Percentiles rank a stretch among this genome's conserved stretches.
phyloP scores from a whole-genome alignment of 2,113 vertebrate genomes.

The Hippocampus abdominalis region DNA sequence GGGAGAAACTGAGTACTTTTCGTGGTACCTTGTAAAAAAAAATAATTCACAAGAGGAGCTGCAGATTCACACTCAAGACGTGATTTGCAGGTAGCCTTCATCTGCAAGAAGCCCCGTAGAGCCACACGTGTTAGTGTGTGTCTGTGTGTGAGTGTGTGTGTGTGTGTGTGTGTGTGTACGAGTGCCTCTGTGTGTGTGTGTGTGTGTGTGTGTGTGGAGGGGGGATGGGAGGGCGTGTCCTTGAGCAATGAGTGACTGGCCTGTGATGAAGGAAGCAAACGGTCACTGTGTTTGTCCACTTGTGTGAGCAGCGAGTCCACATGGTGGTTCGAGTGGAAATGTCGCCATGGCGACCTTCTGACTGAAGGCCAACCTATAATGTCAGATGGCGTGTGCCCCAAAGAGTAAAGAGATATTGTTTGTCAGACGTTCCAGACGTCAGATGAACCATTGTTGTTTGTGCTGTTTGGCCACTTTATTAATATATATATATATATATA shows the following conservation, averaged over 20 bases:
- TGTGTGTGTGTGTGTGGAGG: not conserved
- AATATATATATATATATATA: too few species aligned
- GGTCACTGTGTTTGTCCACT: not conserved
- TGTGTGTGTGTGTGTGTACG: constrained; percentile 21
- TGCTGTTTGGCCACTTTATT: not conserved
- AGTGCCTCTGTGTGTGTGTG: constrained; percentile 13
- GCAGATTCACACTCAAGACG: constrained; percentile 59
- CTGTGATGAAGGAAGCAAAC: constrained; percentile 29
- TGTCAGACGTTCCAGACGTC: not conserved
- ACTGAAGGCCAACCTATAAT: not conserved
- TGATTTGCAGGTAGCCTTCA: constrained; percentile 63
- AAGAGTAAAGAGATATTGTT: not conserved
- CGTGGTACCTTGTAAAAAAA: too few species aligned
- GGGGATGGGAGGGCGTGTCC: too few species aligned
- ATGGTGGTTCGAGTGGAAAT: not conserved
- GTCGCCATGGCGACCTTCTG: not conserved
- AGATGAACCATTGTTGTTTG: not conserved
- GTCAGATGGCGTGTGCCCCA: not conserved
- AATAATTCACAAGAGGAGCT: constrained; percentile 28
- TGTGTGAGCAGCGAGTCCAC: not conserved
- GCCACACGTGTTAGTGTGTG: not conserved
- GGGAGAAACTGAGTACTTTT: too few species aligned
- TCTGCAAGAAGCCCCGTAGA: constrained; percentile 61
- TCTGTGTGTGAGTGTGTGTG: constrained; percentile 11
- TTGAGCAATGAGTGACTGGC: not conserved